These are phyloP conservation scores for Frieseomelitta varia DNA, from an alignment of 1,140 invertebrate genomes.

Conservation along the genomic window DNA sequence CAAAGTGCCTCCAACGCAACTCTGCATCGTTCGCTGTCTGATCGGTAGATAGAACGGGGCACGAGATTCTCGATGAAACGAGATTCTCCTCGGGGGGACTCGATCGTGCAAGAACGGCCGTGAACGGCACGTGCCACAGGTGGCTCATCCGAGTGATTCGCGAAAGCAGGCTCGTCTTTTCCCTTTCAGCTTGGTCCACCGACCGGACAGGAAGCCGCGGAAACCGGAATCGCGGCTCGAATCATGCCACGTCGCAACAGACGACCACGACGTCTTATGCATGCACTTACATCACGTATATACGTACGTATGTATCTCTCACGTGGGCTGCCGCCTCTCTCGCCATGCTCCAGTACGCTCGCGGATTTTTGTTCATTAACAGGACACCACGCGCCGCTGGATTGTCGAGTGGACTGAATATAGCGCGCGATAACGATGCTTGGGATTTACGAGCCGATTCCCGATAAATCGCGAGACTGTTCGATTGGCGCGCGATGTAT, in stretches of 20 bases:
- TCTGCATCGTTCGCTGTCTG: neutral
- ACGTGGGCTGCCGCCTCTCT: constrained; percentile 51
- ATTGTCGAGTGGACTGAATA: constrained; percentile 31
- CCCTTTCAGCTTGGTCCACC: constrained; percentile 53
- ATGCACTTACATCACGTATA: constrained; percentile 9
- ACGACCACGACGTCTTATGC: neutral
- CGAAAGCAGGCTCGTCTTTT: constrained; percentile 55
- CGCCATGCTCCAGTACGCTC: constrained; percentile 63
- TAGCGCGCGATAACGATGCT: constrained; percentile 51
- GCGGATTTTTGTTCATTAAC: constrained; percentile 67
- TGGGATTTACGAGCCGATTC: constrained; percentile 47
- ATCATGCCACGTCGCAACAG: constrained; percentile 21
- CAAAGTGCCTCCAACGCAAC: neutral
- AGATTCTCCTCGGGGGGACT: constrained; percentile 33
- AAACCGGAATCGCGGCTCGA: constrained; percentile 43
- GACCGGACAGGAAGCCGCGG: constrained; percentile 36
- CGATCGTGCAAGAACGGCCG: constrained; percentile 52
- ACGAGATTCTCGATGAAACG: constrained; percentile 48
- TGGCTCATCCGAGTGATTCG: constrained; percentile 69
- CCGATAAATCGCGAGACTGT: constrained; percentile 36
- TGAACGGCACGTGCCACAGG: constrained; percentile 77
- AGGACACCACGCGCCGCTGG: constrained; percentile 37
- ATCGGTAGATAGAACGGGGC: neutral
- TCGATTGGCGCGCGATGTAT: constrained; percentile 11
- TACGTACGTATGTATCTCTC: constrained; percentile 17